phyloP scores from a whole-genome alignment of 2,113 vertebrate genomes.

The Prolemur simus region DNA sequence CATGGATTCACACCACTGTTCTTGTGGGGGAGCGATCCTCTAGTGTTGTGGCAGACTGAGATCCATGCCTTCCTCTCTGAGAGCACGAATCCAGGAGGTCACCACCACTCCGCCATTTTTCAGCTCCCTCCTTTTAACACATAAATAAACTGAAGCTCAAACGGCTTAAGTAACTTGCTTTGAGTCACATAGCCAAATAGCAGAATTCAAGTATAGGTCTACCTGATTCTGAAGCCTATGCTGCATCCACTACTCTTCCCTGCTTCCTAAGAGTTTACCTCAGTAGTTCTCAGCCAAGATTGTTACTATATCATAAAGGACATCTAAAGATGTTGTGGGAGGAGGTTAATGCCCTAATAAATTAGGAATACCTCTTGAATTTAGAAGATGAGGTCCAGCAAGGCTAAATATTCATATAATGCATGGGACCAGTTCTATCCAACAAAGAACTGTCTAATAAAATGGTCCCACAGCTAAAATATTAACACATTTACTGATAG shows the following conservation, averaged over 20 bases:
- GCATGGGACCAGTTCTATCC: background rate
- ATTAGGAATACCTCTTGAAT: background rate
- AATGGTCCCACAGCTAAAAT: background rate
- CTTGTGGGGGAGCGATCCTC: too few species aligned
- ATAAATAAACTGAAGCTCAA: background rate
- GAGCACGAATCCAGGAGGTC: too few species aligned
- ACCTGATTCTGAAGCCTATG: background rate
- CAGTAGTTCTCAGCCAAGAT: background rate
- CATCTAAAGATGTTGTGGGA: background rate
- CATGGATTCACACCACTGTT: too few species aligned
- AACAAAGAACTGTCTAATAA: background rate
- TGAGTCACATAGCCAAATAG: background rate
- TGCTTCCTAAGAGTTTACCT: background rate
- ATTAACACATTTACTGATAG: background rate
- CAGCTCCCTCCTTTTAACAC: background rate
- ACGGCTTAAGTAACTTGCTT: background rate
- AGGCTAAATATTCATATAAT: background rate
- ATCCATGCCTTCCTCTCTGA: too few species aligned
- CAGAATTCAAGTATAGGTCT: background rate
- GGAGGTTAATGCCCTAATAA: background rate
- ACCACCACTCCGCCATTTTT: too few species aligned
- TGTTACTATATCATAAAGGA: background rate
- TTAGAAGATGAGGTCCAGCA: background rate
- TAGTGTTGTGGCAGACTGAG: too few species aligned
- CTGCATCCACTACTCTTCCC: background rate